phyloP scores from a whole-genome alignment of 1,140 invertebrate genomes.

The Pseudomyrmex flavicornis region DNA sequence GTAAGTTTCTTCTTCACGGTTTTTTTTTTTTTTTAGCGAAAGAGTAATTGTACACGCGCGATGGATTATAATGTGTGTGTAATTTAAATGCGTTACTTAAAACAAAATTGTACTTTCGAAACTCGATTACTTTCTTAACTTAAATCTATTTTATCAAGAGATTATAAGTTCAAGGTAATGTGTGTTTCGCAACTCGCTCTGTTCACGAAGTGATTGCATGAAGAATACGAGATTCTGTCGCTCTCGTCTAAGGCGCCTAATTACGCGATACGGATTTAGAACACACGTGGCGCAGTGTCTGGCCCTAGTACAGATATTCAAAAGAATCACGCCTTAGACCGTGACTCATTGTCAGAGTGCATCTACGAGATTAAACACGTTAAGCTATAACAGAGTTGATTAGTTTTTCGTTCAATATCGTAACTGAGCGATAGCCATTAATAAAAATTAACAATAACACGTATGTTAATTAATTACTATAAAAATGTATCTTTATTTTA shows the following conservation, averaged over 20 bases:
- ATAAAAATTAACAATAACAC: too few species aligned
- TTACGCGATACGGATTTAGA: slow-evolving; percentile 53
- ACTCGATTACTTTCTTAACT: not conserved
- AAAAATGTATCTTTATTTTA: too few species aligned
- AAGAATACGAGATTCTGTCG: slow-evolving; percentile 15
- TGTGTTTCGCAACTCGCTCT: slow-evolving; percentile 16
- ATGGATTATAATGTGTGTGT: too few species aligned
- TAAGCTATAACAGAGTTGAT: not conserved
- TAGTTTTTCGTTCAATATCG: slow-evolving; percentile 9
- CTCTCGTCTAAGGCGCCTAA: slow-evolving; percentile 27
- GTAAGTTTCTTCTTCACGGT: too few species aligned
- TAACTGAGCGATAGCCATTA: not conserved
- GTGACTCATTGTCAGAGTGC: slow-evolving; percentile 24
- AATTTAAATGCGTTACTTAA: too few species aligned
- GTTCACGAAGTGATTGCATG: not conserved
- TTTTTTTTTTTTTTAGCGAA: too few species aligned
- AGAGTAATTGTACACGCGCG: too few species aligned
- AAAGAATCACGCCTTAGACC: slow-evolving; percentile 39
- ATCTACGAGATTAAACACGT: slow-evolving; percentile 12
- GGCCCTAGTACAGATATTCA: slow-evolving; percentile 24
- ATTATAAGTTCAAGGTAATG: not conserved
- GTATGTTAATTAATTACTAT: too few species aligned
- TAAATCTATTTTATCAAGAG: not conserved
- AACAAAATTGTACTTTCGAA: too few species aligned
- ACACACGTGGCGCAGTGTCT: slow-evolving; percentile 25